Percentiles rank a stretch among this genome's conserved stretches.
Evolutionary conservation across 2,888 invertebrate species (phyloP).

Genomic region (Merodon equestris): DNA sequence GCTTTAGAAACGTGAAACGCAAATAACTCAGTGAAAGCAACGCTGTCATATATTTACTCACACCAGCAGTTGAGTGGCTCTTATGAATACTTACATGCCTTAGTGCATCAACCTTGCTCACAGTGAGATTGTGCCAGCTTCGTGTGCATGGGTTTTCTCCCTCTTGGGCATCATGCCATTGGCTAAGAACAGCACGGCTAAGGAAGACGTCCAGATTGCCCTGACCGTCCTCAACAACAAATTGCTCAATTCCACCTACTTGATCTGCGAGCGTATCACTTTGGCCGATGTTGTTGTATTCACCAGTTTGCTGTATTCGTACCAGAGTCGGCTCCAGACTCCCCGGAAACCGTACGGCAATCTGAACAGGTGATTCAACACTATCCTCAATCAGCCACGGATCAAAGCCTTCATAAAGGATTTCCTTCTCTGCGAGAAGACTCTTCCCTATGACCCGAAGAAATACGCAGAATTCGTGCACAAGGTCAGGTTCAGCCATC

Average conservation of each 20-base stretch:
- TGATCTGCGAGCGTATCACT: slow-evolving; percentile 95
- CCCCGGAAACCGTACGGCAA: slow-evolving; percentile 85
- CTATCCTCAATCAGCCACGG: slow-evolving; percentile 92
- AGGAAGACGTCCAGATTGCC: slow-evolving; percentile 88
- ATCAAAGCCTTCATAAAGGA: slow-evolving; percentile 84
- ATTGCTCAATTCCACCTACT: slow-evolving; percentile 90
- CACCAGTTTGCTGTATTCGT: slow-evolving; percentile 91
- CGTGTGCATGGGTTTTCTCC: slow-evolving; percentile 98
- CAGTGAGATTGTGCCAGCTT: slow-evolving; percentile 94
- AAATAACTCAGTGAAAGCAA: slow-evolving; percentile 94
- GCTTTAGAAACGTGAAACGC: slow-evolving; percentile 94
- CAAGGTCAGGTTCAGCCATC: slow-evolving; percentile 77
- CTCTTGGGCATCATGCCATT: slow-evolving; percentile 94
- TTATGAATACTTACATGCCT: slow-evolving; percentile 86
- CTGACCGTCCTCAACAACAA: slow-evolving; percentile 85
- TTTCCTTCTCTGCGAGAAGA: slow-evolving; percentile 87
- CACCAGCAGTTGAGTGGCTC: slow-evolving; percentile 90
- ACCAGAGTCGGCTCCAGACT: slow-evolving; percentile 87
- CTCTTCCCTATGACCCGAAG: slow-evolving; percentile 89
- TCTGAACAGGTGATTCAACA: slow-evolving; percentile 96
- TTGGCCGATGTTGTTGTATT: slow-evolving; percentile 96
- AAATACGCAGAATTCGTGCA: slow-evolving; percentile 83
- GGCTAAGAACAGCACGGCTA: slow-evolving; percentile 92
- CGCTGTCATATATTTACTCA: slow-evolving; percentile 95
- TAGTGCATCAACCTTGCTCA: slow-evolving; percentile 94